phyloP scores from a whole-genome alignment of 2,888 invertebrate species.

The Idaea biselata region DNA sequence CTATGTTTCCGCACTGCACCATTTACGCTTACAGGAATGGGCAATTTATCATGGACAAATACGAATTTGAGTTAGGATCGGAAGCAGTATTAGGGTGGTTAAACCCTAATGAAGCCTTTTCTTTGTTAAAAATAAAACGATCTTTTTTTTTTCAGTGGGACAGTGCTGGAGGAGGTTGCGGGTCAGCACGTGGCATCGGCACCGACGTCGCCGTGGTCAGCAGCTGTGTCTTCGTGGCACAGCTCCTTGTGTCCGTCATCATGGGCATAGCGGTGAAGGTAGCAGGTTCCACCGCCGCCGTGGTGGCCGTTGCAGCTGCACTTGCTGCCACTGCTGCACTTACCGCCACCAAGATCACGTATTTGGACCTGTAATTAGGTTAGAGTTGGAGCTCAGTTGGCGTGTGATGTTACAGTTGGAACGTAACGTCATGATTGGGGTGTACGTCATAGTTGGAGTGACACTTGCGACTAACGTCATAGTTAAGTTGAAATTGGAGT shows the following conservation, averaged over 20 bases:
- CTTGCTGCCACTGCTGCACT: constrained; percentile 92
- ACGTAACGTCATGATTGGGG: neutral
- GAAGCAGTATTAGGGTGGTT: too few species aligned
- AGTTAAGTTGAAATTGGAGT: neutral
- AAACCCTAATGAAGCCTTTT: too few species aligned
- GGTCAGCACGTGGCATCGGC: constrained; percentile 91
- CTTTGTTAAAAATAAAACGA: too few species aligned
- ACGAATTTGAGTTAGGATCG: too few species aligned
- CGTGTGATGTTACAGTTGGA: neutral
- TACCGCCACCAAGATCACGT: constrained; percentile 92
- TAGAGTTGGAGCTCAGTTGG: neutral
- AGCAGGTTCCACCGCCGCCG: constrained; percentile 92
- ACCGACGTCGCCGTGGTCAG: constrained; percentile 97
- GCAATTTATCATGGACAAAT: too few species aligned
- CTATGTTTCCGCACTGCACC: too few species aligned
- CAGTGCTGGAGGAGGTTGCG: constrained; percentile 66
- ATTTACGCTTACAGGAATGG: too few species aligned
- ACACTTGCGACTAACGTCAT: neutral
- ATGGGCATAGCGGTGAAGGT: constrained; percentile 91
- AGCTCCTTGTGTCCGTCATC: constrained; percentile 92
- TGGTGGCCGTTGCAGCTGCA: constrained; percentile 91
- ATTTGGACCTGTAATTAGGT: constrained; percentile 86
- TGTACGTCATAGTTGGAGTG: neutral
- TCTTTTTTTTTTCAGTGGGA: constrained; percentile 56
- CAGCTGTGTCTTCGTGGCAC: constrained; percentile 97